These are phyloP conservation scores for Drosophila equinoxialis DNA, from an alignment of 1,140 invertebrate species.

Conservation along the genomic window DNA sequence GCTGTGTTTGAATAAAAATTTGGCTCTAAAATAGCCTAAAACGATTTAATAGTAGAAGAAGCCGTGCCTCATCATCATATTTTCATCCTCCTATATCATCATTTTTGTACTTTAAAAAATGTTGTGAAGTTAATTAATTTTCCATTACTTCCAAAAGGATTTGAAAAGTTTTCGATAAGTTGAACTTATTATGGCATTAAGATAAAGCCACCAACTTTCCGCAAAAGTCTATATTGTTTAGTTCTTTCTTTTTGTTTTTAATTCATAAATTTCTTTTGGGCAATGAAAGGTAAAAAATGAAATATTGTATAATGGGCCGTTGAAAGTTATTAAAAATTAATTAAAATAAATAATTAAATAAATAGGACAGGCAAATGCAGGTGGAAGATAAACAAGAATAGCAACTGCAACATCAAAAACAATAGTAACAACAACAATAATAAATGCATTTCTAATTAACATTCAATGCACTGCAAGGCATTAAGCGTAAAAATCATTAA, in stretches of 20 bases:
- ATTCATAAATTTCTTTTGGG: neutral
- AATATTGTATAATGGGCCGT: neutral
- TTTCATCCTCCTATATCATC: too few species aligned
- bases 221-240: too few species aligned
- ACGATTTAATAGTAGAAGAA: too few species aligned
- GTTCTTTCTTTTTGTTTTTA: neutral
- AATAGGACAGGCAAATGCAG: slow-evolving; percentile 28
- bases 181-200: too few species aligned
- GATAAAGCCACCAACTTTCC: too few species aligned
- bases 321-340: slow-evolving; percentile 54
- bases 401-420: neutral
- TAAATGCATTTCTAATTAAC: slow-evolving; percentile 65
- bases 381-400: slow-evolving; percentile 20
- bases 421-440: slow-evolving; percentile 12
- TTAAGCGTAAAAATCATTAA: slow-evolving; percentile 50
- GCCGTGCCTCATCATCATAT: too few species aligned
- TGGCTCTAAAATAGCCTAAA: too few species aligned
- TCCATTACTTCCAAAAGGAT: too few species aligned
- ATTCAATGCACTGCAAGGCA: slow-evolving; percentile 44
- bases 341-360: slow-evolving; percentile 74
- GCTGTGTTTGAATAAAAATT: too few species aligned
- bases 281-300: neutral
- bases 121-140: too few species aligned
- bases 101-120: too few species aligned
- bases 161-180: too few species aligned